Percentiles rank a stretch among this genome's conserved stretches.
These are phyloP conservation scores for Muscicapa adusta DNA, from an alignment of 2,113 vertebrate species.

Conservation along the genomic window DNA sequence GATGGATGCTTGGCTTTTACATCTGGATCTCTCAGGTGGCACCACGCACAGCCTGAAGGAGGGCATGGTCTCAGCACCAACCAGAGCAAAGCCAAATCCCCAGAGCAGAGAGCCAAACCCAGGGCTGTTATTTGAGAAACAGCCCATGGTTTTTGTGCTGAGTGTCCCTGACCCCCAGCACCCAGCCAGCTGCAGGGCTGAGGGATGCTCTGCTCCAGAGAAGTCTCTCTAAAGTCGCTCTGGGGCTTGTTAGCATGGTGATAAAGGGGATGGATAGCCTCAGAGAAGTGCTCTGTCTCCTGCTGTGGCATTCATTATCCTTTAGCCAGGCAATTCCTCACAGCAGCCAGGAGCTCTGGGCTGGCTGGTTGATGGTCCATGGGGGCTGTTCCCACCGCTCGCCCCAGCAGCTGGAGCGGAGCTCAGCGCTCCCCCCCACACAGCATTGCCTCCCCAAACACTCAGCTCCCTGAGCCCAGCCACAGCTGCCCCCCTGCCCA, in stretches of 20 bases:
- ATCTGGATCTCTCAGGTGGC: not conserved
- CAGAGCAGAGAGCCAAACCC: not conserved
- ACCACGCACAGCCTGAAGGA: rapidly evolving
- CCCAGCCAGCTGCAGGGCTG: not conserved
- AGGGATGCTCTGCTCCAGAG: not conserved
- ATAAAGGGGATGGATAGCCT: constrained; percentile 55
- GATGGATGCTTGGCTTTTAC: not conserved
- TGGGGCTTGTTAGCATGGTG: constrained; percentile 50
- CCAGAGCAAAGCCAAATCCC: not conserved
- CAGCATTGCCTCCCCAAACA: not conserved
- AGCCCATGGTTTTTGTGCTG: not conserved
- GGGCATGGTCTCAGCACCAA: rapidly evolving
- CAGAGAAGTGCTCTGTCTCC: constrained; percentile 48
- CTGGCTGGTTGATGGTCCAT: not conserved
- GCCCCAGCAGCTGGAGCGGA: not conserved
- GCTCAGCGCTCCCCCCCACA: not conserved
- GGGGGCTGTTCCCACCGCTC: not conserved
- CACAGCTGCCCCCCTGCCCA: not conserved
- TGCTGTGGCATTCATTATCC: constrained; percentile 29
- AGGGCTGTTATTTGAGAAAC: rapidly evolving
- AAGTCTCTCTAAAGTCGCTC: not conserved
- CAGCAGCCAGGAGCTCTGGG: not conserved
- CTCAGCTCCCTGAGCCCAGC: rapidly evolving
- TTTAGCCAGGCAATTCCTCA: constrained; percentile 13
- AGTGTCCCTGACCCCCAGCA: not conserved